phyloP scores from a whole-genome alignment of 2,797 vertebrate genomes.

The Sebastes taczanowskii region DNA sequence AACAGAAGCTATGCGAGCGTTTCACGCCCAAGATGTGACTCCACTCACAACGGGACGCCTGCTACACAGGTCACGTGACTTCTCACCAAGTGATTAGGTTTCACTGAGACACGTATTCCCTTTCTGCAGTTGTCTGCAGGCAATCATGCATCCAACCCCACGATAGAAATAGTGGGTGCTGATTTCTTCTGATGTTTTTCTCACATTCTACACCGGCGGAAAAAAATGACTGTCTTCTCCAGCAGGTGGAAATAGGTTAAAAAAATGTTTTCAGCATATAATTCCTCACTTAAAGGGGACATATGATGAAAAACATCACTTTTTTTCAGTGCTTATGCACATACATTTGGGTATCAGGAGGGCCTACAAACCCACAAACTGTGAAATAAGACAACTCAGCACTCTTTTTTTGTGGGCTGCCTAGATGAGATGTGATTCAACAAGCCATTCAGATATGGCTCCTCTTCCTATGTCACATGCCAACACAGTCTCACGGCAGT shows the following conservation, averaged over 20 bases:
- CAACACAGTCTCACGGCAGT: too few species aligned
- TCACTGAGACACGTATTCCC: constrained; percentile 61
- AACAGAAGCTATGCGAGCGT: constrained; percentile 30
- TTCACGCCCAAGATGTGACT: constrained; percentile 14
- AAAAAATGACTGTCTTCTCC: background rate
- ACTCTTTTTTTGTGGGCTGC: too few species aligned
- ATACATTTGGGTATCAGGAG: too few species aligned
- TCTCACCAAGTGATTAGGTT: constrained; percentile 62
- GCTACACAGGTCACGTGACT: constrained; percentile 45
- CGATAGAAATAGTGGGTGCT: constrained; percentile 36
- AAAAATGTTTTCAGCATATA: background rate
- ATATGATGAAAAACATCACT: too few species aligned
- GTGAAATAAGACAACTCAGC: too few species aligned
- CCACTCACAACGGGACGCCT: constrained; percentile 30
- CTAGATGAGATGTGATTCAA: too few species aligned
- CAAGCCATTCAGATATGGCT: too few species aligned
- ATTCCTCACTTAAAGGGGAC: background rate
- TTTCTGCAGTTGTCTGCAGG: constrained; percentile 64
- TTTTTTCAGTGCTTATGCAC: too few species aligned
- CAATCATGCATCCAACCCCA: constrained; percentile 10
- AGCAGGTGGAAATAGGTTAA: background rate
- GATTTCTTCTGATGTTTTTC: constrained; percentile 29
- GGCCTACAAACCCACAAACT: too few species aligned
- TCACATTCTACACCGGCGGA: background rate
- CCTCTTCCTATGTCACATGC: too few species aligned